Percentiles rank a stretch among this genome's conserved stretches.
These are phyloP conservation scores for Nipponia nippon DNA, from an alignment of 2,113 vertebrate species.

Conservation along the genomic window DNA sequence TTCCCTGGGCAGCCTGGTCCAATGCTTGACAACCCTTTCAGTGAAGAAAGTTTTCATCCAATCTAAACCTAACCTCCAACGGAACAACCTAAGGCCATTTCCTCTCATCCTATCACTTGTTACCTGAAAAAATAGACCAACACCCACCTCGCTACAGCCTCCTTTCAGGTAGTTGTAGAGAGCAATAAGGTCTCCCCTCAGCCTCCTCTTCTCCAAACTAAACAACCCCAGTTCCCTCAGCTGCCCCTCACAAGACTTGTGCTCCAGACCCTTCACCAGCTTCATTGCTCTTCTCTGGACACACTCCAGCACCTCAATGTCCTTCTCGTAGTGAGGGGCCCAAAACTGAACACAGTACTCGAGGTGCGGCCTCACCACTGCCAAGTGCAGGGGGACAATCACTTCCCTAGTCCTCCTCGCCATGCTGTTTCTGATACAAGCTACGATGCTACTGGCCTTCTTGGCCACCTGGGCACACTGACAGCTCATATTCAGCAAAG, in stretches of 20 bases:
- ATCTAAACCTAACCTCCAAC: background rate
- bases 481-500: background rate
- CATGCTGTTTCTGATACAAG: background rate
- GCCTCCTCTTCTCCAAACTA: background rate
- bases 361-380: background rate
- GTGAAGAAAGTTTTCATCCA: background rate
- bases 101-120: background rate
- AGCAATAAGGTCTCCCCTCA: fast-evolving
- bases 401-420: background rate
- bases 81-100: background rate
- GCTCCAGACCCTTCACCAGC: background rate
- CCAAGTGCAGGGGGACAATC: fast-evolving
- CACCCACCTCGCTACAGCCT: fast-evolving
- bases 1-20: background rate
- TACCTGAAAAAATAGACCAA: fast-evolving
- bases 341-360: background rate
- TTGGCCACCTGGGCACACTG: background rate
- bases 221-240: background rate
- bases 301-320: background rate
- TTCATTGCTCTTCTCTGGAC: fast-evolving
- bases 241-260: background rate
- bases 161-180: background rate
- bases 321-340: background rate
- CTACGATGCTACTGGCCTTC: background rate
- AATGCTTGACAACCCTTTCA: background rate